phyloP scores from a whole-genome alignment of 2,888 invertebrate genomes.

The Xiphydria camelus region DNA sequence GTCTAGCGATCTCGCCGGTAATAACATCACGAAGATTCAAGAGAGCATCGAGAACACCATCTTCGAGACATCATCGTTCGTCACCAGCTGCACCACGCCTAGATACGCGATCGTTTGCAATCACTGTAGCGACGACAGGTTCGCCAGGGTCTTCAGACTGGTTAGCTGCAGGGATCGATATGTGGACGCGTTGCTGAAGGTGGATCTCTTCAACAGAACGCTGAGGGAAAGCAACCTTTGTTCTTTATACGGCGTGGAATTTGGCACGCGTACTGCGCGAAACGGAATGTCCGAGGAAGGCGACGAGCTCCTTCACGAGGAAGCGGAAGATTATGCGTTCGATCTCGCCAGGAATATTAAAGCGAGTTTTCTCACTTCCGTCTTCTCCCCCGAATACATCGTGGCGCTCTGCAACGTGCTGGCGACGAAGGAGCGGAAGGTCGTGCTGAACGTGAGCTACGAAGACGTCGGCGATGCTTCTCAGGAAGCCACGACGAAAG shows the following conservation, averaged over 20 bases:
- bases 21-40: constrained; percentile 61
- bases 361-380: constrained; percentile 64
- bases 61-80: constrained; percentile 32
- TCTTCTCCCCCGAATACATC: constrained; percentile 70
- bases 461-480: constrained; percentile 49
- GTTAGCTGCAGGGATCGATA: constrained; percentile 71
- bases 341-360: constrained; percentile 13
- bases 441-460: constrained; percentile 68
- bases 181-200: constrained; percentile 65
- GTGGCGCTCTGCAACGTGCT: constrained; percentile 79
- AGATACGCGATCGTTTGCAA: constrained; percentile 75
- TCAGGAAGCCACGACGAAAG: constrained; percentile 11
- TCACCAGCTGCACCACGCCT: constrained; percentile 71
- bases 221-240: constrained; percentile 67
- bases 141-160: constrained; percentile 72
- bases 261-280: constrained; percentile 50
- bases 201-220: constrained; percentile 66
- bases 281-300: constrained; percentile 17
- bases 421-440: constrained; percentile 69
- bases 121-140: constrained; percentile 73
- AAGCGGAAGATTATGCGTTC: constrained; percentile 1
- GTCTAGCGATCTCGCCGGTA: constrained; percentile 62
- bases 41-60: constrained; percentile 37
- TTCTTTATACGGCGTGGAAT: constrained; percentile 66
- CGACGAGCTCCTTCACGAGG: constrained; percentile 9